Base-by-base conservation (phyloP, 2,113 vertebrate genomes). In the Gnathonemus echidnorhynchus region DNA sequence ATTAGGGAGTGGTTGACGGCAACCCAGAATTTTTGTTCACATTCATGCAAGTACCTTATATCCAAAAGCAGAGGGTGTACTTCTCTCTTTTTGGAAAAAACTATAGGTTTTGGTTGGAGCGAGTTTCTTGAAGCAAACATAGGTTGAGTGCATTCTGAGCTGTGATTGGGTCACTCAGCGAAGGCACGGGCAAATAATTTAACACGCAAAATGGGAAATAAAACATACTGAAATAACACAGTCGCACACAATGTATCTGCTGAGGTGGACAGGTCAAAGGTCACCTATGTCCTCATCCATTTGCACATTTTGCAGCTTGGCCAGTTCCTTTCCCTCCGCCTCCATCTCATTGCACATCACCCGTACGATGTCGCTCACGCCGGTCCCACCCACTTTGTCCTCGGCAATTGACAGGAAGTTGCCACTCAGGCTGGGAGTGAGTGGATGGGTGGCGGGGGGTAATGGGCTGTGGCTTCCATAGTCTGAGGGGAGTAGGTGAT, bases 251-350 rank as follows among this genome's bases (percentile, higher is more conserved):
- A 91, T 89, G 91, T 91, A 90, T 42, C 91, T 90, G 90, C 7
- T 11, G 92, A 91, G 87, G 58, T 56, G 91, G 93, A 91, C 91
- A 91, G 90, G 91, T 96, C 96, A 98, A 93, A 99, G 96, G 93
- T 98, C 97, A 94, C 97, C 96, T 96, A 98, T 98, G 94, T 99
- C 98, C 95, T 99, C 97, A 90, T 98, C 98, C 97, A 99, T 96
- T 92, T 98, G 97, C 93, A 99, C 98, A 92, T 97, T 99, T 92
- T 99, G 98, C 95, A 99, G 97, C 96, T 99, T 99, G 95, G 98
- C 98, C 92, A 99, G 96, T 94, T 99, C 97, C 93, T 99, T 99
- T 93, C 97, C 98, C 92, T 98, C 98, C 4, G 95, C 96, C 93
- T 97, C 98, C 94, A 99, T 96, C 91, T 99, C 97, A 92, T 97